Evolutionary conservation across 2,113 vertebrate species (phyloP).

Genomic region (Neomonachus schauinslandi): DNA sequence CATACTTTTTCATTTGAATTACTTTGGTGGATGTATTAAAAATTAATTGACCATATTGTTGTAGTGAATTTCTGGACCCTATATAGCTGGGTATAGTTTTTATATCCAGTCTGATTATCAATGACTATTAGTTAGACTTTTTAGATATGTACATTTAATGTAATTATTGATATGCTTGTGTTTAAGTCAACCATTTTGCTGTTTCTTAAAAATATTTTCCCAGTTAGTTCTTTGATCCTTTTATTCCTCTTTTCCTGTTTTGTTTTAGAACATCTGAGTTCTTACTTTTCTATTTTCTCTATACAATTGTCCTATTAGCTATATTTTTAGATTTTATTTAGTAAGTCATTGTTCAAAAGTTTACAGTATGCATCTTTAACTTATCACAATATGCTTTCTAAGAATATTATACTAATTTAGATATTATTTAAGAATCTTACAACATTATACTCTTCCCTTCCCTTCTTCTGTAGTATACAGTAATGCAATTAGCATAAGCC

Average conservation of each 20-base stretch:
- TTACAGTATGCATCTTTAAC: neutral
- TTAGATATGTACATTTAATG: neutral
- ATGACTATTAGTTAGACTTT: neutral
- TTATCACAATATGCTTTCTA: neutral
- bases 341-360: neutral
- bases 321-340: neutral
- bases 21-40: neutral
- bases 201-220: neutral
- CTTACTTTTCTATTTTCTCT: neutral
- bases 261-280: neutral
- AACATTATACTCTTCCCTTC: neutral
- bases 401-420: neutral
- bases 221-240: neutral
- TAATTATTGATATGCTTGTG: neutral
- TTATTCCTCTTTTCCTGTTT: neutral
- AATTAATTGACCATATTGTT: neutral
- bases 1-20: neutral
- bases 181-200: neutral
- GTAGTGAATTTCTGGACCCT: neutral
- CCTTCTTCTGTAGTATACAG: neutral
- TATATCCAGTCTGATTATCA: neutral
- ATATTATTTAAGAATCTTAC: neutral
- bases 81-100: neutral
- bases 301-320: neutral
- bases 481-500: neutral